A percentile compares a stretch with the other conserved stretches of the same genome.
These are phyloP conservation scores for Hemaris fuciformis DNA, from an alignment of 2,888 invertebrate species.

Conservation along the genomic window DNA sequence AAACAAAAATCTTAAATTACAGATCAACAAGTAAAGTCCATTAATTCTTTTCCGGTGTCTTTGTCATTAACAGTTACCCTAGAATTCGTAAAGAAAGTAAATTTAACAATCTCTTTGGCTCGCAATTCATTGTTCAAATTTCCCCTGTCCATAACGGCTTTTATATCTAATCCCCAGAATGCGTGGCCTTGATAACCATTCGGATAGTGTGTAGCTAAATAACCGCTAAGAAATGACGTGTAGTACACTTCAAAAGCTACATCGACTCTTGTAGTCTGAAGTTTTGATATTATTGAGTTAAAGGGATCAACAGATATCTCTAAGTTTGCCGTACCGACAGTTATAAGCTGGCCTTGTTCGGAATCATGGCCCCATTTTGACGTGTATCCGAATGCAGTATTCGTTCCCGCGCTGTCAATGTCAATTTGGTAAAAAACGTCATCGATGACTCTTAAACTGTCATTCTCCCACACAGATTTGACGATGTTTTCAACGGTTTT, in stretches of 20 bases:
- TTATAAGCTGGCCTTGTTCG: neutral
- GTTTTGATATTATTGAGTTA: slow-evolving; percentile 13
- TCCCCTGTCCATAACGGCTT: slow-evolving; percentile 11
- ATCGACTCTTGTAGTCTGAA: slow-evolving; percentile 15
- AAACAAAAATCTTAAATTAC: neutral
- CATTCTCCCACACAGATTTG: slow-evolving; percentile 33
- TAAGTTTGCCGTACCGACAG: neutral
- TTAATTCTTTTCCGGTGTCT: neutral
- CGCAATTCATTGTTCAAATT: slow-evolving; percentile 6
- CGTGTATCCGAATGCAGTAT: slow-evolving; percentile 3
- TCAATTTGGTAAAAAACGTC: slow-evolving; percentile 2
- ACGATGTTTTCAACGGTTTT: slow-evolving; percentile 34
- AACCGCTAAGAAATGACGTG: slow-evolving; percentile 23
- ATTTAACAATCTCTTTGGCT: neutral
- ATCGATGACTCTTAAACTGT: slow-evolving; percentile 21
- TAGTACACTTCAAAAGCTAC: slow-evolving; percentile 26
- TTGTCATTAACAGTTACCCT: neutral
- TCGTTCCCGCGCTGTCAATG: slow-evolving; percentile 1
- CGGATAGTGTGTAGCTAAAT: slow-evolving; percentile 24
- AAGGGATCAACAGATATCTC: slow-evolving; percentile 17
- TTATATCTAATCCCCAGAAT: slow-evolving; percentile 30
- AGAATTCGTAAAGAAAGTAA: neutral
- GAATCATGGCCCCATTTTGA: slow-evolving; percentile 15
- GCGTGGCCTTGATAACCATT: slow-evolving; percentile 19
- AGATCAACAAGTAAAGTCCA: neutral